Percentiles rank a stretch among this genome's conserved stretches.
These are phyloP conservation scores for Orthosia gothica DNA, from an alignment of 2,888 invertebrate species.

Conservation along the genomic window DNA sequence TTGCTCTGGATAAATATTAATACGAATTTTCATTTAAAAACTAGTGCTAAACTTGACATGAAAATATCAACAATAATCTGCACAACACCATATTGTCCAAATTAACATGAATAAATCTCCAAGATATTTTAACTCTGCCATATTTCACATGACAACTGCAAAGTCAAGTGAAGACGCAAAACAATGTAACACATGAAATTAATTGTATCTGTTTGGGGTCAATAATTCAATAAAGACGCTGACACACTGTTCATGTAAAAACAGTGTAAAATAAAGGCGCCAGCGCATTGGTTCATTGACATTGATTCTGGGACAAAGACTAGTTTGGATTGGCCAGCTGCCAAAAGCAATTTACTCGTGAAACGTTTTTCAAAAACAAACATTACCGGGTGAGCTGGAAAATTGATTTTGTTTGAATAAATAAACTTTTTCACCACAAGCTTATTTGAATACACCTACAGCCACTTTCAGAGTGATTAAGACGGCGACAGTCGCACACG, in stretches of 20 bases:
- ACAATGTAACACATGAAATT: conserved; percentile 8
- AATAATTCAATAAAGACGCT: conserved; percentile 54
- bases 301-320: conserved; percentile 82
- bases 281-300: conserved; percentile 82
- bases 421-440: conserved; percentile 16
- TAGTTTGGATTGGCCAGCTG: conserved; percentile 77
- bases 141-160: background rate
- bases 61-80: background rate
- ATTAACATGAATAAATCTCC: background rate
- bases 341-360: conserved; percentile 81
- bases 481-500: no score
- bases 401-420: conserved; percentile 42
- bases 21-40: background rate
- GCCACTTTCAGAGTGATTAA: background rate
- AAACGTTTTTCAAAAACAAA: conserved; percentile 76
- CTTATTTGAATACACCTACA: background rate
- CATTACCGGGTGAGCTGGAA: conserved; percentile 55
- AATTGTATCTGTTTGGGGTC: conserved; percentile 23
- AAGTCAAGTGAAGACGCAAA: conserved; percentile 6
- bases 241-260: conserved; percentile 25
- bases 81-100: background rate
- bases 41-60: background rate
- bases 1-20: background rate
- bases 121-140: background rate
- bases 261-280: conserved; percentile 62